Evolutionary conservation across 1,140 invertebrate genomes (phyloP), one percentile per base, ranked within the genome.

Genomic region (Hylyphantes graminicola): DNA sequence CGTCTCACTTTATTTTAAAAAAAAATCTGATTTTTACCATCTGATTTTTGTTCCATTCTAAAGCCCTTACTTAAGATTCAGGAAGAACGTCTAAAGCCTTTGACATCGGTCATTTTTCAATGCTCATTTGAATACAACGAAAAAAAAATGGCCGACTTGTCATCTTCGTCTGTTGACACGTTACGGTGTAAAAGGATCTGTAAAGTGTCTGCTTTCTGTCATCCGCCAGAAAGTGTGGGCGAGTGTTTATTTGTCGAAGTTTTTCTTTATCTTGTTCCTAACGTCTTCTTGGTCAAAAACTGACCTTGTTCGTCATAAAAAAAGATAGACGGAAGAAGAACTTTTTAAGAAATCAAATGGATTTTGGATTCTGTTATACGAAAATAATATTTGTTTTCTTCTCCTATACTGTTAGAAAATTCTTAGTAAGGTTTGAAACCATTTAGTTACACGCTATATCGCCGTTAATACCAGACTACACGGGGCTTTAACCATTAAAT

Each of bases 171-270:
- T 70, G 67, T 70, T 70, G 67, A 70, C 67, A 70, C n/a, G 67
- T 70, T 51, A 51, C 51, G 48, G 51, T 70, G 67, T 70, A 70
- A 70, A 70, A 48, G 67, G 67, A 70, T 70, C 50, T 70, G 67
- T 53, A 70, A 54, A 70, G 67, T 70, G 67, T 70, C 67, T 70
- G 67, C 67, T 70, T 70, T 70, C 67, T 51, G 67, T 70, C 67
- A 70, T 51, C 35, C 35, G 35, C 48, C 67, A 53, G 54, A 70
- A 53, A 70, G 67, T 51, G 67, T 70, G 67, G 67, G 67, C 19
- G 67, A 48, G 6, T 70, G 67, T 70, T 70, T 70, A 70, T 51
- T 70, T 70, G 51, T 70, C 67, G 67, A 35, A 35, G 35, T 35
- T 51, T 70, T 70, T 70, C 51, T 53, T 15, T 53, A 51, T 53